A percentile compares a stretch with the other conserved stretches of the same genome.
Conservation (phyloP, 2,888 invertebrate species). For the Orthosia incerta region DNA sequence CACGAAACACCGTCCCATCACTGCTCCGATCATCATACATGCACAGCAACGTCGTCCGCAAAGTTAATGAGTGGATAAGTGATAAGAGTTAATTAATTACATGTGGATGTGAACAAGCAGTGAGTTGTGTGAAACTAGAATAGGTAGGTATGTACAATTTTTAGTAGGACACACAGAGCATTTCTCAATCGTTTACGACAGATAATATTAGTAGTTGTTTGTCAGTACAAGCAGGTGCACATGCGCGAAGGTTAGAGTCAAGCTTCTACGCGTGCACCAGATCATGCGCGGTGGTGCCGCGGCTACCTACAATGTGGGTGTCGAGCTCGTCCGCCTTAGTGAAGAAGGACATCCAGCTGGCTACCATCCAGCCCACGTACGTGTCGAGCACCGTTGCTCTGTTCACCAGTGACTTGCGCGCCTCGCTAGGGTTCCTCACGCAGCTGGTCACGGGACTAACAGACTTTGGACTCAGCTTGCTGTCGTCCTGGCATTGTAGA, state of each 20-base stretch:
- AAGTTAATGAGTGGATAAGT: slow-evolving; percentile 64
- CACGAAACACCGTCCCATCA: slow-evolving; percentile 84
- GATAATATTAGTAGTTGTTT: slow-evolving; percentile 21
- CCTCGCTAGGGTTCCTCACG: slow-evolving; percentile 79
- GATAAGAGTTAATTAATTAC: slow-evolving; percentile 39
- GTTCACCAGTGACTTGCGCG: slow-evolving; percentile 81
- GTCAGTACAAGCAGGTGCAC: slow-evolving; percentile 50
- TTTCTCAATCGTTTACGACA: slow-evolving; percentile 4
- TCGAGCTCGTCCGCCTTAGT: slow-evolving; percentile 82
- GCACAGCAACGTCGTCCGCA: slow-evolving; percentile 63
- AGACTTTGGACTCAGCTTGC: slow-evolving; percentile 71
- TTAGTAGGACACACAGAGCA: slow-evolving; percentile 19
- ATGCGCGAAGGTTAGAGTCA: slow-evolving; percentile 60
- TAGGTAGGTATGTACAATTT: slow-evolving; percentile 10
- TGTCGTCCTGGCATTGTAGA: slow-evolving; percentile 81
- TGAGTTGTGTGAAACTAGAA: slow-evolving; percentile 30
- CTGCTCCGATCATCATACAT: slow-evolving; percentile 75
- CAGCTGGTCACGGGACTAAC: slow-evolving; percentile 72
- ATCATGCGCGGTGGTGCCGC: slow-evolving; percentile 44
- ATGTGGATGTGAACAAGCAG: slow-evolving; percentile 37
- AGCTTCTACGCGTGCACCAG: slow-evolving; percentile 51
- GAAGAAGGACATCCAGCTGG: slow-evolving; percentile 87
- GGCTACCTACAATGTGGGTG: slow-evolving; percentile 86
- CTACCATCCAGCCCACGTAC: slow-evolving; percentile 87
- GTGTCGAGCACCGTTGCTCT: slow-evolving; percentile 86